Evolutionary conservation across 2,888 invertebrate genomes (phyloP), one percentile per base, ranked within the genome.

Genomic region (Drosophila mayaguana): DNA sequence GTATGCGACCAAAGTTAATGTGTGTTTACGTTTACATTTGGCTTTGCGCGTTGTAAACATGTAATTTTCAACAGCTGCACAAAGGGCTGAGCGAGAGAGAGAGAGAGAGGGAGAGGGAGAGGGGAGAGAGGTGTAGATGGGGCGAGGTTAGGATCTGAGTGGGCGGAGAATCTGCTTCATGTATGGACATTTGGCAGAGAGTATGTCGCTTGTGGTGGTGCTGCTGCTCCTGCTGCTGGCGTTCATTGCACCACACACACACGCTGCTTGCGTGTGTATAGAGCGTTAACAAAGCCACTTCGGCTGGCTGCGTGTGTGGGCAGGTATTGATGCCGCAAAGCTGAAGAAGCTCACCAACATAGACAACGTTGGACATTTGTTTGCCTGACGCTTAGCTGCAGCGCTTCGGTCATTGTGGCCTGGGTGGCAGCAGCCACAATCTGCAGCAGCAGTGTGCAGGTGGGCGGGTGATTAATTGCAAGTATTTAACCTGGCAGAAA

Each of bases 21-120:
- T 78, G 81, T 83, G 84, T 90, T 86, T 83, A 81, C 89, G 83
- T 76, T 89, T 90, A 75, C 82, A 80, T 88, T 88, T 86, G 87
- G 75, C 79, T 87, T 78, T 83, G 80, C 75, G 48, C 67, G 74
- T 67, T 72, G 89, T 83, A 87, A 90, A 84, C 90, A 89, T 90
- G 84, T 83, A 87, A 78, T 90, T 90, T 89, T 74, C 76, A 72
- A 67, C 69, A 69, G 73, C 72, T 68, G 67, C 55, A 56, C 43
- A 72, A 50, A 22, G 43, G 40, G 22, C 9, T 28, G 28, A 18
- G 16, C 8, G 32, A 9, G n/a, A 20, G 62, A 42, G 54, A 3
- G 4, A 48, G 32, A 1, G n/a, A 12, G 8, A 11, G 6, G 6
- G 9, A 12, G 9, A 6, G 53, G 42, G 60, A 6, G 43, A 0